Base-by-base conservation (phyloP, 2,113 vertebrate genomes). In the Gobiocypris rarus region DNA sequence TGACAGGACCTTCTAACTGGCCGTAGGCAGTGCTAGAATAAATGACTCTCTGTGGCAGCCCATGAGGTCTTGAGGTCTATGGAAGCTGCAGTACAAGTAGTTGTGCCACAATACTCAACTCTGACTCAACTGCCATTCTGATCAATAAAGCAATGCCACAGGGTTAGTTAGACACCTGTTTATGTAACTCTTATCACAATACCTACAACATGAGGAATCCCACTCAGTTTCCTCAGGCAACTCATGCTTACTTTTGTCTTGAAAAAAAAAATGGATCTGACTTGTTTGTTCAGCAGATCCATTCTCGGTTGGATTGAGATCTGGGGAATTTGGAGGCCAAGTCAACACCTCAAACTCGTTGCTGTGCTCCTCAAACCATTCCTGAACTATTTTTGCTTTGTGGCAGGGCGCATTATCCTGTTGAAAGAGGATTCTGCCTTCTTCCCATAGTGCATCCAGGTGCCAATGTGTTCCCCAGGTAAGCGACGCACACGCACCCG, bases 101-200 rank as follows among this genome's bases (percentile, higher is more conserved):
- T 45, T 24, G 69, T 1, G 2, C 10, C 41, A 24, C 10, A 24
- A 71, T 71, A 10, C 69, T 43, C 11, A 71, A 3, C 38, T 71
- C 38, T 43, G 22, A 45, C 38, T 73, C 69, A 14, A 13, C 41
- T 24, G 41, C 41, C 22, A 15, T 73, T 73, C 41, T 73, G 69
- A 48, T 73, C 69, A 73, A 73, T 73, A 24, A 43, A 73, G 69
- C 41, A 73, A 45, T 24, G 69, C 69, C 69, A 73, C 69, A 26
- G 69, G 69, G n/a, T 73, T 24, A 71, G 22, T 22, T 24, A 45
- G 69, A 73, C n/a, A 48, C 69, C 69, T 71, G 41, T 24, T 45
- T 45, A 34, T 67, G 28, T 22, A 9, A 10, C 7, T 67, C 31
- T n/a, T 28, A 63, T 3, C 61, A 31, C 61, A 31, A 8, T 28